Percentiles rank a stretch among this genome's conserved stretches.
Conservation (phyloP, 1,140 invertebrate species). For the Drosophila mojavensis region DNA sequence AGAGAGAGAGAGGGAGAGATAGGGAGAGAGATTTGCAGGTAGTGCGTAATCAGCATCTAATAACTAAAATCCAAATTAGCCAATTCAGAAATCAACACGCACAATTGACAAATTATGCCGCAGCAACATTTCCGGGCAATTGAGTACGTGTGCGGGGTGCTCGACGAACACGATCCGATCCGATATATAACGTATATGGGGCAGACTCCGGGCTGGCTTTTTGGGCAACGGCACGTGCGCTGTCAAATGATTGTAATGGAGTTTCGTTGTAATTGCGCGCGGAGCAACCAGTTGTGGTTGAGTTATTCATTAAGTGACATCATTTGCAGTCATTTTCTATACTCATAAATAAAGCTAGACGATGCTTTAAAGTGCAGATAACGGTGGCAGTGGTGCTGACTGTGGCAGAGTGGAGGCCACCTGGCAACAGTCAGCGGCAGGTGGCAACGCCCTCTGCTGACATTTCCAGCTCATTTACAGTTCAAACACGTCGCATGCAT, state of each 20-base stretch:
- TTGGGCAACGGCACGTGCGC: conserved; percentile 36
- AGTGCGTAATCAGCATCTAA: conserved; percentile 74
- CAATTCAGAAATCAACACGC: conserved; percentile 82
- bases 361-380: conserved; percentile 57
- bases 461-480: conserved; percentile 80
- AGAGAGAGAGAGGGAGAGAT: neutral
- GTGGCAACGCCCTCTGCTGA: conserved; percentile 45
- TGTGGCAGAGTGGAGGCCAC: neutral
- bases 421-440: neutral
- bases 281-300: conserved; percentile 45
- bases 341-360: conserved; percentile 67
- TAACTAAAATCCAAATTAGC: conserved; percentile 82
- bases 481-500: conserved; percentile 81
- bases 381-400: neutral
- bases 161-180: conserved; percentile 6
- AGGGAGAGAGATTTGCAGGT: neutral
- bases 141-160: conserved; percentile 63
- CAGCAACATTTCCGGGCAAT: conserved; percentile 79
- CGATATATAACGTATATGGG: conserved; percentile 12
- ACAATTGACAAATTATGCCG: conserved; percentile 82
- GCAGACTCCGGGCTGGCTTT: conserved; percentile 1
- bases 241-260: conserved; percentile 67
- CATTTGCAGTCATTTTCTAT: conserved; percentile 73
- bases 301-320: conserved; percentile 81
- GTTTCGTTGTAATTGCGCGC: conserved; percentile 39